These are phyloP conservation scores for Selenia dentaria DNA, from an alignment of 2,888 invertebrate species.

Conservation along the genomic window DNA sequence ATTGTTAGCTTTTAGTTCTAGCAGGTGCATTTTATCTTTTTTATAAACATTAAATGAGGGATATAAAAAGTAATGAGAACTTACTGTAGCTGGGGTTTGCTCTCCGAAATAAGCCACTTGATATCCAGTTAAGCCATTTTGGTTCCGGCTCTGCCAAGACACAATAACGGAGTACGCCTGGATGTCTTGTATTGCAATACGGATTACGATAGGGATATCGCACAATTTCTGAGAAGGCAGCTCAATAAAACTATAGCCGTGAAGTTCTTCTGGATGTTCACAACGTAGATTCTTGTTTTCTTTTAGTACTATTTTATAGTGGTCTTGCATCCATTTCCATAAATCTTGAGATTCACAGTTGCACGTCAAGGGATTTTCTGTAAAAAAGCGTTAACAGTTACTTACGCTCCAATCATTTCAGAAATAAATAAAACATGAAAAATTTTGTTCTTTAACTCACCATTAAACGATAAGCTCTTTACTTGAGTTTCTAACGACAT, in stretches of 20 bases:
- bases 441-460: too few species aligned
- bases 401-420: too few species aligned
- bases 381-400: too few species aligned
- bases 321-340: slow-evolving; percentile 96
- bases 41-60: slow-evolving; percentile 13
- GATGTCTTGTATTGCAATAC: slow-evolving; percentile 94
- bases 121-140: slow-evolving; percentile 93
- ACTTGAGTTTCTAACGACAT: slow-evolving; percentile 93
- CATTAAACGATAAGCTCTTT: slow-evolving; percentile 90
- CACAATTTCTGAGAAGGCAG: slow-evolving; percentile 93
- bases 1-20: slow-evolving; percentile 49
- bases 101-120: slow-evolving; percentile 92
- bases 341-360: slow-evolving; percentile 95
- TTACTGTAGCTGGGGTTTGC: slow-evolving; percentile 81
- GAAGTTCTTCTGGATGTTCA: slow-evolving; percentile 92
- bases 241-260: slow-evolving; percentile 90
- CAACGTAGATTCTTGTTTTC: slow-evolving; percentile 88
- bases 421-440: too few species aligned
- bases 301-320: slow-evolving; percentile 89
- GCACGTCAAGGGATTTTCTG: slow-evolving; percentile 96
- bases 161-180: slow-evolving; percentile 94
- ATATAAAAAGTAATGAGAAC: slow-evolving; percentile 41
- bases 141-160: slow-evolving; percentile 95
- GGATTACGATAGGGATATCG: slow-evolving; percentile 92
- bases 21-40: slow-evolving; percentile 40